These are phyloP conservation scores for Microvelia longipes DNA, from an alignment of 1,140 invertebrate genomes.

Conservation along the genomic window DNA sequence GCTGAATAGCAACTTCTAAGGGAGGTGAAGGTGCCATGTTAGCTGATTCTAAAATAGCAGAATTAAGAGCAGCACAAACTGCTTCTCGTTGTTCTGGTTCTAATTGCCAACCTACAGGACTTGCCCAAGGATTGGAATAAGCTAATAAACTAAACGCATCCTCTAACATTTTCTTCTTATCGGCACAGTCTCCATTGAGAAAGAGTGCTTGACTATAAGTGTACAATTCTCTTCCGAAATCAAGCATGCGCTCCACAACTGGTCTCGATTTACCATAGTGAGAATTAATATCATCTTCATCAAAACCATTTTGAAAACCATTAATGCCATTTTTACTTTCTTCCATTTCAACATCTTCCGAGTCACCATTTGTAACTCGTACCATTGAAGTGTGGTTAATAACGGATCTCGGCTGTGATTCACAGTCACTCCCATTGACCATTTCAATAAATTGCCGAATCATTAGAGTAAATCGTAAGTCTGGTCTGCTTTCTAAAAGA, in stretches of 20 bases:
- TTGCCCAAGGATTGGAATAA: constrained; percentile 93
- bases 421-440: constrained; percentile 68
- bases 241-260: constrained; percentile 77
- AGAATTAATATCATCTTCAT: constrained; percentile 23
- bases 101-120: constrained; percentile 87
- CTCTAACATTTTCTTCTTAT: constrained; percentile 86
- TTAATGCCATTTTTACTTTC: constrained; percentile 31
- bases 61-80: constrained; percentile 88
- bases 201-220: constrained; percentile 72
- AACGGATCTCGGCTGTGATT: neutral
- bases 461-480: constrained; percentile 85
- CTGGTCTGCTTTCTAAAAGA: constrained; percentile 72
- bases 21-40: constrained; percentile 76
- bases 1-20: constrained; percentile 76
- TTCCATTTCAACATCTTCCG: constrained; percentile 41
- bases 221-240: constrained; percentile 86
- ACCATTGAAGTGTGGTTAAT: constrained; percentile 48
- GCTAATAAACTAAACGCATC: constrained; percentile 95
- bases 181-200: constrained; percentile 67
- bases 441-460: constrained; percentile 96
- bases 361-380: constrained; percentile 31
- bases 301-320: constrained; percentile 50
- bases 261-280: constrained; percentile 40
- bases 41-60: constrained; percentile 91
- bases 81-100: constrained; percentile 82